Conservation (phyloP, 2,888 invertebrate species). For the Patella pellucida region DNA sequence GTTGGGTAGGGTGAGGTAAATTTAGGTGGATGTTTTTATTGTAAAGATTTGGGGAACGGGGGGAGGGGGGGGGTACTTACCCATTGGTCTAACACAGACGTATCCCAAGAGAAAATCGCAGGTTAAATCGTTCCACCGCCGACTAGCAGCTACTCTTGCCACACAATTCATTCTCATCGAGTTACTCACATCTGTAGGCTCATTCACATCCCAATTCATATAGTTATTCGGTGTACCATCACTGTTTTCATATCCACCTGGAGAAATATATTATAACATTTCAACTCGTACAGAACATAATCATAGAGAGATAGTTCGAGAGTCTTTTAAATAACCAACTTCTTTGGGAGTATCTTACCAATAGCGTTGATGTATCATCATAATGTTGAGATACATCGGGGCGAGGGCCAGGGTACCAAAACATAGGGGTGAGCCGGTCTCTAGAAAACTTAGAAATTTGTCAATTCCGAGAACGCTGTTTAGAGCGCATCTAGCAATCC, state of each 20-base stretch:
- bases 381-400: too few relatives aligned
- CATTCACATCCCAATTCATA: slow-evolving; percentile 51
- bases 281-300: not conserved
- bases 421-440: too few relatives aligned
- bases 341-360: too few relatives aligned
- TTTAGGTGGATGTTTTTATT: too few relatives aligned
- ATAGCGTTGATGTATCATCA: too few relatives aligned
- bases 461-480: too few relatives aligned
- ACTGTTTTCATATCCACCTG: slow-evolving; percentile 55
- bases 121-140: slow-evolving; percentile 52
- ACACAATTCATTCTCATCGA: slow-evolving; percentile 53
- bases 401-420: too few relatives aligned
- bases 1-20: too few relatives aligned
- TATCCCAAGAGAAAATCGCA: slow-evolving; percentile 46
- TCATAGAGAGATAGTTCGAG: not conserved
- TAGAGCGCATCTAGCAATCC: too few relatives aligned
- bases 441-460: too few relatives aligned
- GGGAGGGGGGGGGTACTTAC: slow-evolving; percentile 35
- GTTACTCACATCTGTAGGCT: slow-evolving; percentile 46
- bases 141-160: slow-evolving; percentile 46
- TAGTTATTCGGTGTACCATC: slow-evolving; percentile 49
- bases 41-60: too few relatives aligned
- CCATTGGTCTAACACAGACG: slow-evolving; percentile 49
- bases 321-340: too few relatives aligned
- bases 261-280: not conserved